Conservation (phyloP, 2,113 vertebrate genomes). For the Mus spicilegus region DNA sequence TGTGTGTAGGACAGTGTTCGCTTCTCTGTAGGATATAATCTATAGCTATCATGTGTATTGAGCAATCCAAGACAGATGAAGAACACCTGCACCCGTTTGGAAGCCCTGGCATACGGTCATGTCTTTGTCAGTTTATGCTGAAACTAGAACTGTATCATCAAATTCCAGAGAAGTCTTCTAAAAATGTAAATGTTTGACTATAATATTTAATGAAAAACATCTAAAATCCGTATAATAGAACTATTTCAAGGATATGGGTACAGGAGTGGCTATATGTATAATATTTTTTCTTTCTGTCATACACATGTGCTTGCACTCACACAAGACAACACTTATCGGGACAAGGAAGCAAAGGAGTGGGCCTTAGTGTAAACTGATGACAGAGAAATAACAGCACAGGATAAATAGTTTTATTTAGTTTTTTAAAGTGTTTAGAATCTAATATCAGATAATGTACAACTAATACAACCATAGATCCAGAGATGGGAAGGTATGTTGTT, state of each 20-base stretch:
- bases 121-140: not conserved
- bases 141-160: not conserved
- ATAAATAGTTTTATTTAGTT: not conserved
- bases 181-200: not conserved
- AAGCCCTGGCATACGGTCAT: fast-evolving
- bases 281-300: not conserved
- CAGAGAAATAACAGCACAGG: not conserved
- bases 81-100: not conserved
- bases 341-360: not conserved
- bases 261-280: not conserved
- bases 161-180: not conserved
- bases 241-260: not conserved
- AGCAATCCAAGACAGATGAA: not conserved
- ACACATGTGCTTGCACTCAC: not conserved
- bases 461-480: not conserved
- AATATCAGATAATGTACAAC: not conserved
- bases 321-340: not conserved
- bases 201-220: not conserved
- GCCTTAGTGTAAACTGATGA: not conserved
- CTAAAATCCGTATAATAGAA: not conserved
- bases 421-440: not conserved
- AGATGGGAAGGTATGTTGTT: not conserved
- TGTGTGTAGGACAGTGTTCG: fast-evolving
- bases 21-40: fast-evolving
- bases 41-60: not conserved